phyloP scores from a whole-genome alignment of 2,113 vertebrate genomes.

The Uria aalge region DNA sequence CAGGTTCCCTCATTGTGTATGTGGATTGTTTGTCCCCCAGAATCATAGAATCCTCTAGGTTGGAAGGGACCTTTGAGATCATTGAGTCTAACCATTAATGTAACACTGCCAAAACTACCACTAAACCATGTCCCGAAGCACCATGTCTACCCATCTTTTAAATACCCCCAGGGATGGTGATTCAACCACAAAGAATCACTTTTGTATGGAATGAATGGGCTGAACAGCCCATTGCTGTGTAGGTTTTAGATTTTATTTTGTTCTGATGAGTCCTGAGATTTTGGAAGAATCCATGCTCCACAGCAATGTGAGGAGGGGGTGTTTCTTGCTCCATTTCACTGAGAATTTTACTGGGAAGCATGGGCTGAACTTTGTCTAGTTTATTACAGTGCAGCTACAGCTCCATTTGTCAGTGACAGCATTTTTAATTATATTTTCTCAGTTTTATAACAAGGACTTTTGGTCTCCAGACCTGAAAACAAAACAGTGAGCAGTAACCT shows the following conservation, averaged over 20 bases:
- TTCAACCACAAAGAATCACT: not conserved
- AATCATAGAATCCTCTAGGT: too few species aligned
- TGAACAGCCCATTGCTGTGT: not conserved
- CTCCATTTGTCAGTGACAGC: not conserved
- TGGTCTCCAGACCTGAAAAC: not conserved
- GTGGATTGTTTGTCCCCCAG: not conserved
- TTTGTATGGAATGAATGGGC: not conserved
- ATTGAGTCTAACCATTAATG: too few species aligned
- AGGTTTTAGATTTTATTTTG: not conserved
- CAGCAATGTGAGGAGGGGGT: not conserved
- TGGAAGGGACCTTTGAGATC: too few species aligned
- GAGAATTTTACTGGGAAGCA: not conserved
- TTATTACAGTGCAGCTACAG: not conserved
- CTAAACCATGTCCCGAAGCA: too few species aligned
- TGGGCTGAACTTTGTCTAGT: not conserved
- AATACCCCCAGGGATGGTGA: too few species aligned
- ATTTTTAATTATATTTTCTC: not conserved
- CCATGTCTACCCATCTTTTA: too few species aligned
- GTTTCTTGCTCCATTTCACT: not conserved
- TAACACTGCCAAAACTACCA: too few species aligned
- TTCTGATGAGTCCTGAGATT: not conserved
- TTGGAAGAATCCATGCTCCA: not conserved
- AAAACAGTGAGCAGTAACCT: not conserved
- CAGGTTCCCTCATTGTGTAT: not conserved
- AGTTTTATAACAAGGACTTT: not conserved